Conservation (phyloP, 2,888 invertebrate species). For the Acleris literana region DNA sequence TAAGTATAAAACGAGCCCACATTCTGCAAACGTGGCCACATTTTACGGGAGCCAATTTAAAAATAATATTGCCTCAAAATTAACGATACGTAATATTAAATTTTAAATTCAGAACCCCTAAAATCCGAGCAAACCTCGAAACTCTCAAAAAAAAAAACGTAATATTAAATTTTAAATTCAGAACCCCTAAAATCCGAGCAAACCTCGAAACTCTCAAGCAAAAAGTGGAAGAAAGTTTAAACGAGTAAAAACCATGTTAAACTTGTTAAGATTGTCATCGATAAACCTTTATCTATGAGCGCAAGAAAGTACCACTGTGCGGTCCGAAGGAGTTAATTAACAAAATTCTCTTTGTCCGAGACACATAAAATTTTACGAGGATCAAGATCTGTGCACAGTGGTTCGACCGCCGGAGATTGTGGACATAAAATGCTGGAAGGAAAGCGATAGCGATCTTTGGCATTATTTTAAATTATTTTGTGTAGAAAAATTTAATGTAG, state of each 20-base stretch:
- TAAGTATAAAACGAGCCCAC: too few species aligned
- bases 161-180: not conserved
- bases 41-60: too few species aligned
- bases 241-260: conserved; percentile 27
- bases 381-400: conserved; percentile 73
- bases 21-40: too few species aligned
- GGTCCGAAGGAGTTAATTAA: conserved; percentile 75
- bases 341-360: conserved; percentile 81
- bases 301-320: conserved; percentile 59
- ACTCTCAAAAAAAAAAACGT: too few species aligned
- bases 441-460: conserved; percentile 2
- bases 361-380: conserved; percentile 82
- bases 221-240: not conserved
- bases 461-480: not conserved
- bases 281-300: conserved; percentile 76
- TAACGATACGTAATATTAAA: too few species aligned
- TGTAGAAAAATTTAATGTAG: not conserved
- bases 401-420: conserved; percentile 53
- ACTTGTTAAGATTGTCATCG: conserved; percentile 64
- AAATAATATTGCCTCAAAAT: too few species aligned
- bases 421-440: conserved; percentile 29
- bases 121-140: too few species aligned
- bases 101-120: too few species aligned
- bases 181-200: not conserved
- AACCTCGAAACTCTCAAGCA: not conserved